Evolutionary conservation across 1,140 invertebrate genomes (phyloP), one percentile per base, ranked within the genome.

Genomic region (Trichonephila inaurata): DNA sequence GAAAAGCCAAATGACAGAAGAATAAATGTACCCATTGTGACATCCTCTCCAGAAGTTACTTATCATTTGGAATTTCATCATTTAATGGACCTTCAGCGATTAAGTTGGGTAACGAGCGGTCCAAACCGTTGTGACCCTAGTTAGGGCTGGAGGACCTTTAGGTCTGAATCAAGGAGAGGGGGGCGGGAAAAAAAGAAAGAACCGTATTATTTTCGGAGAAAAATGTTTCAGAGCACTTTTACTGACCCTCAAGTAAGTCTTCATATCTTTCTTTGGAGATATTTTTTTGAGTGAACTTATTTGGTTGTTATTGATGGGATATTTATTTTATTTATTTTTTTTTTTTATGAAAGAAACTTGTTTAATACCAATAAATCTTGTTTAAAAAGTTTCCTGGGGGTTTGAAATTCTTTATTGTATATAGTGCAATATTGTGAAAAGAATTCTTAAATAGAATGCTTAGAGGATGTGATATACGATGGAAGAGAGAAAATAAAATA

Each of bases 51-150:
- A 77, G 58, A 89, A 89, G 69, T 89, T 89, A 89, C 88, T 89
- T 51, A 89, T 89, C 64, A 89, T 89, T 89, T 58, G 88, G 88
- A 89, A 89, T 89, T 89, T 89, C 44, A 89, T 89, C 88, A 77
- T 77, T 69, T 69, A 89, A 89, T 89, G 64, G 64, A 89, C 66
- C 21, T 33, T 51, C 58, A 4, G 21, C 62, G 61, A 88, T 58
- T 89, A 89, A 72, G 66, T 33, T 72, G 44, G 58, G 21, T 72
- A 89, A 77, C 88, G 66, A 89, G 66, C n/a, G 10, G 21, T 12
- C 40, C n/a, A 58, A n/a, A 89, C 18, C 33, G 14, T 19, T 69
- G 51, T 89, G 88, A 72, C 64, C 64, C 88, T 72, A 66, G 86
- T 77, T 77, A 72, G 66, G 51, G 33, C 28, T 40, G 18, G 33